phyloP scores from a whole-genome alignment of 1,140 invertebrate genomes.

The Panagrolaimus sp. region DNA sequence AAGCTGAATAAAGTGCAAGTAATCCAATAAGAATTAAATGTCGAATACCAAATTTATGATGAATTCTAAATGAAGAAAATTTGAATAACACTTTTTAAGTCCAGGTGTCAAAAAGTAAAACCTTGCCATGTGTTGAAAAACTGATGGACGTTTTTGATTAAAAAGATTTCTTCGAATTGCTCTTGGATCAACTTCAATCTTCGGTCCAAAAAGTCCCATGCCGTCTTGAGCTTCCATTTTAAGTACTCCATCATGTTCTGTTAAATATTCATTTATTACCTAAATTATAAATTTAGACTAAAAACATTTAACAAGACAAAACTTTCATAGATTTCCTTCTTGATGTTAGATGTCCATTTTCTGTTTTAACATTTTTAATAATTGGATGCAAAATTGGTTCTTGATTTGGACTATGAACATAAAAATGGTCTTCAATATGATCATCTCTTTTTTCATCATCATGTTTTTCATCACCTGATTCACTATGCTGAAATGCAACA shows the following conservation, averaged over 20 bases:
- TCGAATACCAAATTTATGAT: conserved; percentile 15
- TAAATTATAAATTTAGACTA: neutral
- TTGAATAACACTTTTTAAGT: neutral
- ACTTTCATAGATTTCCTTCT: conserved; percentile 13
- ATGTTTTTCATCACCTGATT: neutral
- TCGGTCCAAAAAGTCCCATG: neutral
- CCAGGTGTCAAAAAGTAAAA: neutral
- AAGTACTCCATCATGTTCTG: neutral
- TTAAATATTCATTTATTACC: conserved; percentile 1
- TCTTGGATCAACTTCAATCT: neutral
- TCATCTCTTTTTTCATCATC: neutral
- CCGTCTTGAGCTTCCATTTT: neutral
- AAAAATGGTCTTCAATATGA: neutral
- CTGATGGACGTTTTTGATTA: conserved; percentile 15
- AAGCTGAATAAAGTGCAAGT: conserved; percentile 1
- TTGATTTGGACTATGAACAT: neutral
- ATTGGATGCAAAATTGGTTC: conserved; percentile 4
- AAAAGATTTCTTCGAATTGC: conserved; percentile 4
- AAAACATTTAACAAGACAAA: neutral
- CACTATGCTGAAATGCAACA: conserved; percentile 4
- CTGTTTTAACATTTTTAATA: neutral
- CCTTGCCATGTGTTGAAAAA: conserved; percentile 22
- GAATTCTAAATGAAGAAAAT: neutral
- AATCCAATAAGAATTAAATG: conserved; percentile 8
- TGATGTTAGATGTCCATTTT: neutral